Evolutionary conservation across 92 coral and sea anemone species (phyloP).

Genomic region (Palythoa grandiflora): DNA sequence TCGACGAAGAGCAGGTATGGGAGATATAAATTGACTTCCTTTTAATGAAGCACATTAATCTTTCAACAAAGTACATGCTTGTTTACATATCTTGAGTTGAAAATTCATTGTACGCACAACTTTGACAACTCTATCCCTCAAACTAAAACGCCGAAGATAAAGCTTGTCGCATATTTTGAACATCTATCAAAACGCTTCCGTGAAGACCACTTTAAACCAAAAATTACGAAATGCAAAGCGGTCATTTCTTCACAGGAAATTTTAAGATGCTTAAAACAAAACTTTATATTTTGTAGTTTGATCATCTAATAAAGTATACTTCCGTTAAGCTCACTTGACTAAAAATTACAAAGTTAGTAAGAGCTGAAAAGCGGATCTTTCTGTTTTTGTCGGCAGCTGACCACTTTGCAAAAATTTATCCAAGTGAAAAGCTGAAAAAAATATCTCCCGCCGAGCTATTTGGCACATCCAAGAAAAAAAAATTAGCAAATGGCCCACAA

Average conservation of each 20-base stretch:
- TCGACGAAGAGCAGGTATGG: conserved; percentile 89
- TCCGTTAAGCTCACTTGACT: background rate
- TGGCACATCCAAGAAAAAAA: background rate
- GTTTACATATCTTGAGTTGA: background rate
- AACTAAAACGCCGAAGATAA: background rate
- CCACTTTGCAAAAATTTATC: background rate
- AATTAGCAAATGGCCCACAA: background rate
- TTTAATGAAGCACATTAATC: background rate
- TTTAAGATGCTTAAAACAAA: background rate
- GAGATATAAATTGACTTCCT: background rate
- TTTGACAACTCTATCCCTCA: background rate
- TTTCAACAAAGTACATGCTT: background rate
- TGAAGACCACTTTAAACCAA: background rate
- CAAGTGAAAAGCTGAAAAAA: background rate
- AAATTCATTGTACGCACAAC: background rate
- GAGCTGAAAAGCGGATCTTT: background rate
- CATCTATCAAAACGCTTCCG: background rate
- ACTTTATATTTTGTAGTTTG: too few species aligned
- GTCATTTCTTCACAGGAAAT: background rate
- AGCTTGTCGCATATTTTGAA: background rate
- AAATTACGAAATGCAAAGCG: background rate
- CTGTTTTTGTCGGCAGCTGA: background rate
- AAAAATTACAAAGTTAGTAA: background rate
- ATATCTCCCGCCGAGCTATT: background rate
- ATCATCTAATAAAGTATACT: background rate